Evolutionary conservation across 2,113 vertebrate species (phyloP), one percentile per base, ranked within the genome.

Genomic region (Chunga burmeisteri): DNA sequence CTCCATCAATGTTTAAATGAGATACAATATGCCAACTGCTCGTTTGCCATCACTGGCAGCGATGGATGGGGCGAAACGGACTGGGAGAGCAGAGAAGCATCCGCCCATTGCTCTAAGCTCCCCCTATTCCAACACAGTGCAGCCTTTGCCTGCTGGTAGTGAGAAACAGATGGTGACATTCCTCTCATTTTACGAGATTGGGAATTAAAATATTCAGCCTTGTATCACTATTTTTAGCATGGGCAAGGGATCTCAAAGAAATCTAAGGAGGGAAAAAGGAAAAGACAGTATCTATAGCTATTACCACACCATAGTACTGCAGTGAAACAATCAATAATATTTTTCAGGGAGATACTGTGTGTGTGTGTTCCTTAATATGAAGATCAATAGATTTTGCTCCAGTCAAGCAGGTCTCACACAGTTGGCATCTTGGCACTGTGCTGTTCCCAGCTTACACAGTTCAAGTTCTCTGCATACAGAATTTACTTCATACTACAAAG

Each of bases 121-220:
- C 49, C 78, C 74, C 73, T 36, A 36, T 20, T 36, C 73, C 66
- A 83, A 29, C 6, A 46, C 4, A 38, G 7, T 70, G 47, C 29
- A 46, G 73, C 34, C 71, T 87, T 70, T 50, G 63, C 59, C 58
- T 62, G 74, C 3, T 84, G 67, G 66, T 49, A 59, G 59, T 47
- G 79, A 91, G 86, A 90, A 91, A 68, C 88, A 95, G 91, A 95
- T 94, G 90, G 93, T 61, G 52, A 58, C 73, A 94, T 95, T 77
- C 56, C 61, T 95, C 74, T 91, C 88, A 32, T 70, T 74, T 79
- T 67, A 82, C 79, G 81, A 86, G 84, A 93, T 50, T 26, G 26
- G 38, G 66, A 79, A 97, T 82, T 87, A 81, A 83, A 97, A 94
- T 65, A 93, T 75, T 82, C 92, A 91, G 77, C 34, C 16, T 58